Base-by-base conservation (phyloP, 2,888 invertebrate species). In the Abscondita cerata region DNA sequence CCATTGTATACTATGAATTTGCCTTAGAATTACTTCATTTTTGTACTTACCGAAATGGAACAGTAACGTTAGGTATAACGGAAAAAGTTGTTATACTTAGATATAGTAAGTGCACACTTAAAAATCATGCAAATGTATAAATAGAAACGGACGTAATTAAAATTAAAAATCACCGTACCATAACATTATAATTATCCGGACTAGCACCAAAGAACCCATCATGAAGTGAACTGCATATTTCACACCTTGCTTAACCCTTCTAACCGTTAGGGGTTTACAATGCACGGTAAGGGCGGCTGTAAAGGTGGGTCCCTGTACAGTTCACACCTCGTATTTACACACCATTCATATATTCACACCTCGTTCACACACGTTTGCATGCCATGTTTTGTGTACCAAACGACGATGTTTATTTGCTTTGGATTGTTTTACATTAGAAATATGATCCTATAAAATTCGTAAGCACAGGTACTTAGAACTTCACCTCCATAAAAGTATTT, bases 231-330 rank as follows among this genome's bases (percentile, higher is more conserved):
- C 61, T 60, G 53, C 57, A 56, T 55, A 56, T 59, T 68, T 66
- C 65, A 66, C 68, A 68, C 67, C 65, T 68, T 65, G 67, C 68
- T 68, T 66, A 68, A 67, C 65, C 67, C 64, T 65, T 67, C 58
- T 46, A 51, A 38, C 61, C 57, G 58, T 64, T 58, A 59, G 55
- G 63, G 56, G 44, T 53, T 55, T 58, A 62, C 60, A 60, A 54
- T 64, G 56, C 38, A 60, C 53, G 65, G 64, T 64, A 58, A 59
- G 64, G 64, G 61, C 62, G 63, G 63, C 63, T 59, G 64, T 60
- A 60, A 62, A 65, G 68, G 68, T 68, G 68, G 62, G 59, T 64
- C 62, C 61, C 64, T 61, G 57, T 60, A 62, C 59, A 53, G 66
- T 68, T 67, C 62, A 67, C 66, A 62, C 66, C 68, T 68, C 61